Conservation (phyloP, 2,797 vertebrate genomes). For the Dryobates pubescens region DNA sequence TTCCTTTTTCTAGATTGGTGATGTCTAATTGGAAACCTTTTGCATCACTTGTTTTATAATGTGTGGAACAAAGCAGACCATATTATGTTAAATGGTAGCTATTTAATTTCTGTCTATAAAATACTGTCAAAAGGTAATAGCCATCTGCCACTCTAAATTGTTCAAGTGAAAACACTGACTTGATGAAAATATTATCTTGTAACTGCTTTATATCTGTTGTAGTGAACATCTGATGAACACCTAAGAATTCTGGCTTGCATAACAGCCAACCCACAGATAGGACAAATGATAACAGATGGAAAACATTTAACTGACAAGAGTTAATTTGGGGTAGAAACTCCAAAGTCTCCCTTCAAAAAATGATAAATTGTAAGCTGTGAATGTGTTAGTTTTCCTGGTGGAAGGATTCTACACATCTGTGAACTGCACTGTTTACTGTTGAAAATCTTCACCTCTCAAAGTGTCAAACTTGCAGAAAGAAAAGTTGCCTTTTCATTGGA, state of each 20-base stretch:
- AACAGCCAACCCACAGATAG: not conserved
- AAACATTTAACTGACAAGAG: not conserved
- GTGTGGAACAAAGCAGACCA: not conserved
- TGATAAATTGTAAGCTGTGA: not conserved
- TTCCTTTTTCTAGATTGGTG: not conserved
- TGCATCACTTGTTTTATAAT: not conserved
- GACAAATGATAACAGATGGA: not conserved
- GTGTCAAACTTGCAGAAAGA: not conserved
- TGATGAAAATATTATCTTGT: not conserved
- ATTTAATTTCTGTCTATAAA: constrained; percentile 26
- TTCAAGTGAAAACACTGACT: constrained; percentile 32
- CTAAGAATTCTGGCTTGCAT: not conserved
- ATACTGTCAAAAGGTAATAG: not conserved
- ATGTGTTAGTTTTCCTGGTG: not conserved
- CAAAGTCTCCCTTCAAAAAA: not conserved
- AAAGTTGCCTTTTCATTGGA: not conserved
- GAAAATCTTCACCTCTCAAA: not conserved
- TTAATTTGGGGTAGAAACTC: not conserved
- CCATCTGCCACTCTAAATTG: constrained; percentile 22
- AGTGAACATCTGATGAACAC: not conserved
- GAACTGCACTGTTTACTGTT: not conserved
- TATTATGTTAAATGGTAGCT: not conserved
- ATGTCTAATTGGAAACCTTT: not conserved
- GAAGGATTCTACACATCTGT: not conserved
- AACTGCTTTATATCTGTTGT: not conserved